A percentile compares a stretch with the other conserved stretches of the same genome.
Evolutionary conservation across 2,797 vertebrate species (phyloP).

Genomic region (Lacerta viridis): DNA sequence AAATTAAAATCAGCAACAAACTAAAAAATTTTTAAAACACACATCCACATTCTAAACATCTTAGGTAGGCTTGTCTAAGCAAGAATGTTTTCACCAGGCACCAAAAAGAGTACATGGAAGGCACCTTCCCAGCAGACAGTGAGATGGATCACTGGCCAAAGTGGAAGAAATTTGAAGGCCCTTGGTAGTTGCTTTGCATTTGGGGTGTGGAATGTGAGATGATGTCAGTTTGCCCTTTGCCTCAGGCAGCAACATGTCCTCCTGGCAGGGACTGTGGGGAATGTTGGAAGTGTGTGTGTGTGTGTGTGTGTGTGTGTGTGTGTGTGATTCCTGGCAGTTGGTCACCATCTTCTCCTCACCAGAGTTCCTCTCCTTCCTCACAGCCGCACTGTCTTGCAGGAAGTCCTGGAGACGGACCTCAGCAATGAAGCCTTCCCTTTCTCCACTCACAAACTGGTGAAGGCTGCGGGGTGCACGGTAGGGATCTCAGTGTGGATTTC

Average conservation of each 20-base stretch:
- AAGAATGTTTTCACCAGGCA: no score
- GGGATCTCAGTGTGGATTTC: slow-evolving; percentile 30
- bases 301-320: neutral
- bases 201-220: no score
- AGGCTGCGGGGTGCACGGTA: slow-evolving; percentile 88
- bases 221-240: neutral
- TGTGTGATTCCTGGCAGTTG: fast-evolving
- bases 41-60: no score
- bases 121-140: no score
- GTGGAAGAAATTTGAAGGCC: no score
- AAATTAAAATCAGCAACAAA: no score
- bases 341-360: fast-evolving
- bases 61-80: no score
- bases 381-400: slow-evolving; percentile 90
- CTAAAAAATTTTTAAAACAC: no score
- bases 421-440: slow-evolving; percentile 93
- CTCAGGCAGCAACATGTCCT: neutral
- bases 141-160: no score
- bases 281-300: no score
- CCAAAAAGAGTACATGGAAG: no score
- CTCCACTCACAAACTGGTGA: slow-evolving; percentile 91
- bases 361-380: neutral
- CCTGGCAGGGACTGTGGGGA: neutral
- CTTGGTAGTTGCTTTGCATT: no score
- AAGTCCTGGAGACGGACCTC: slow-evolving; percentile 91